A percentile compares a stretch with the other conserved stretches of the same genome.
These are phyloP conservation scores for Melospiza melodia DNA, from an alignment of 2,113 vertebrate species.

Conservation along the genomic window DNA sequence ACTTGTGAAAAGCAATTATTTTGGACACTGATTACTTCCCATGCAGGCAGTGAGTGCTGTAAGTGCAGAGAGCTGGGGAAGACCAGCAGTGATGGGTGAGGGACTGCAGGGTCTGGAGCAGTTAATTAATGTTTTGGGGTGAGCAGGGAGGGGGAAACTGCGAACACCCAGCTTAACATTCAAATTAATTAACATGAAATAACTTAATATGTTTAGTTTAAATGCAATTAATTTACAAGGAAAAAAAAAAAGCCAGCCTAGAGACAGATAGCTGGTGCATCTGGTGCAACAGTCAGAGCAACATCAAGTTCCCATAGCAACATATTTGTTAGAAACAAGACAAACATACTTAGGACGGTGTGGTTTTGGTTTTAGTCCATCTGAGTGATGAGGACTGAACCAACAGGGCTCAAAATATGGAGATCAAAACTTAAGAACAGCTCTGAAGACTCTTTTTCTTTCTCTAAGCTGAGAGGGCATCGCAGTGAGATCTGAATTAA, in stretches of 20 bases:
- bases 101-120: conserved; percentile 48
- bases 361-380: background rate
- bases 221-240: conserved; percentile 72
- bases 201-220: conserved; percentile 72
- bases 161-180: conserved; percentile 51
- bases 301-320: conserved; percentile 72
- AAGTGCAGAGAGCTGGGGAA: conserved; percentile 50
- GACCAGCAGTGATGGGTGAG: background rate
- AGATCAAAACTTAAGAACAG: background rate
- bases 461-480: background rate
- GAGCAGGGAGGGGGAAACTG: conserved; percentile 2
- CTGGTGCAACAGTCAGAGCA: conserved; percentile 27
- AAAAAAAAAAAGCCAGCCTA: background rate
- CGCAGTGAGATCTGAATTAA: background rate
- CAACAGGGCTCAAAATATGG: conserved; percentile 11
- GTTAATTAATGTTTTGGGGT: conserved; percentile 62
- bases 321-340: conserved; percentile 64
- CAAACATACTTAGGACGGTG: background rate
- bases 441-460: background rate
- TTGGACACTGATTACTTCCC: conserved; percentile 71
- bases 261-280: conserved; percentile 45
- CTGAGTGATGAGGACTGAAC: background rate
- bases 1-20: conserved; percentile 75
- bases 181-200: conserved; percentile 74
- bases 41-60: background rate